These are phyloP conservation scores for Euleptes europaea DNA, from an alignment of 2,113 vertebrate species.

Conservation along the genomic window DNA sequence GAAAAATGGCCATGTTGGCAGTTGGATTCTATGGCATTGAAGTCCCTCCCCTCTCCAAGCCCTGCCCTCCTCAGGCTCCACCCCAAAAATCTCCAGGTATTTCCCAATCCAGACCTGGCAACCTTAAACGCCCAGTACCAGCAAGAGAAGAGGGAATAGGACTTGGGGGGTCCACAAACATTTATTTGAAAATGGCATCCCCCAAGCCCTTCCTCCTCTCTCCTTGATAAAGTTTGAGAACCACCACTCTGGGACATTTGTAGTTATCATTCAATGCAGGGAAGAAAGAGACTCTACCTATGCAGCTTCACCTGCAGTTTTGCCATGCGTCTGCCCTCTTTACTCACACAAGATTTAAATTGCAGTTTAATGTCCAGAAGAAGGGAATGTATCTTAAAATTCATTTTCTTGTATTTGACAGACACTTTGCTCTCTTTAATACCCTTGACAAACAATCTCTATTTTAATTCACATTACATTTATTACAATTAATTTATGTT, in stretches of 20 bases:
- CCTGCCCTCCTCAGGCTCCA: no score
- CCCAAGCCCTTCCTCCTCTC: no score
- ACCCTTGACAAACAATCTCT: neutral
- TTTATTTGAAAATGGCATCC: no score
- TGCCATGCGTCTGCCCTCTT: neutral
- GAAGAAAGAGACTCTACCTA: neutral
- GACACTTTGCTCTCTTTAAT: neutral
- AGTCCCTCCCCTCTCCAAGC: no score
- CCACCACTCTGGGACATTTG: neutral
- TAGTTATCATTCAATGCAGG: neutral
- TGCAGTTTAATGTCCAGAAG: neutral
- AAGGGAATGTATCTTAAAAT: neutral
- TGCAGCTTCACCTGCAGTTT: neutral
- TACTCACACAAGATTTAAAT: neutral
- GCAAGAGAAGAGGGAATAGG: no score
- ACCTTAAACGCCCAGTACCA: no score
- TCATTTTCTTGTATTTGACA: neutral
- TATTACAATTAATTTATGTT: slow-evolving; percentile 26
- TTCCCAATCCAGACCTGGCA: no score
- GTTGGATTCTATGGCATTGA: no score
- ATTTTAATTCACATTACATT: neutral
- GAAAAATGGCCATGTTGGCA: no score
- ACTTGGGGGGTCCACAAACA: no score
- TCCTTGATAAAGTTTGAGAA: no score
- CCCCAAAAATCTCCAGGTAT: no score